Base-by-base conservation (phyloP, 1,140 invertebrate species). In the Trichomalopsis sarcophagae region DNA sequence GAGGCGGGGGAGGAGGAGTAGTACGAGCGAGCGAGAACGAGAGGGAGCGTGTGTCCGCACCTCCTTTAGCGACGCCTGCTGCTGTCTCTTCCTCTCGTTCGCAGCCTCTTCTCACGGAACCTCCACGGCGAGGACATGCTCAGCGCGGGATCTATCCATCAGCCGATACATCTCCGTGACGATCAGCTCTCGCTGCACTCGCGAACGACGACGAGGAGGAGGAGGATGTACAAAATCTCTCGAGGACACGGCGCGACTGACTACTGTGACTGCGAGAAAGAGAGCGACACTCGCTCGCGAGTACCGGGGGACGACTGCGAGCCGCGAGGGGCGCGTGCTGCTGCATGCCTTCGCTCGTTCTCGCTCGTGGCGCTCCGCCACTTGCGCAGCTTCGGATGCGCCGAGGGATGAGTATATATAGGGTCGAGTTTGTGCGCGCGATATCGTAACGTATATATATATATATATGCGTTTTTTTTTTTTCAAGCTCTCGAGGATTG, bases 241-340 rank as follows among this genome's bases (percentile, higher is more conserved):
- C 23, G 47, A 27, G 50, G 36, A 30, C 44, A 78, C 55, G 77
- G 17, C 44, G 27, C 44, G 47, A 9, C 40, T 27, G 27, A 27
- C 27, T 27, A 27, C 27, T 62, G 14, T 2, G 55, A 68, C 27
- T 10, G 44, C 0, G 77, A 68, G 55, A 62, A 21, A 21, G n/a
- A 62, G 55, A 62, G 55, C 55, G 55, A 7, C 55, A 62, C 55
- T 62, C 55, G 55, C 79, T 50, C 79, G 68, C 79, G 79, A 68
- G 68, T 73, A 73, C 79, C 79, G 79, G 68, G 40, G 79, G 44
- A 40, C 66, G 79, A 81, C 79, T 81, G 50, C 79, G 68, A n/a
- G 9, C 50, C 79, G 68, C 36, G 9, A 44, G 79, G 36, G 68
- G 68, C 68, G 68, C 76, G 76, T 78, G 76, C 76, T 78, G 76